phyloP scores from a whole-genome alignment of 2,888 invertebrate genomes.

The Chrysotoxum bicinctum region DNA sequence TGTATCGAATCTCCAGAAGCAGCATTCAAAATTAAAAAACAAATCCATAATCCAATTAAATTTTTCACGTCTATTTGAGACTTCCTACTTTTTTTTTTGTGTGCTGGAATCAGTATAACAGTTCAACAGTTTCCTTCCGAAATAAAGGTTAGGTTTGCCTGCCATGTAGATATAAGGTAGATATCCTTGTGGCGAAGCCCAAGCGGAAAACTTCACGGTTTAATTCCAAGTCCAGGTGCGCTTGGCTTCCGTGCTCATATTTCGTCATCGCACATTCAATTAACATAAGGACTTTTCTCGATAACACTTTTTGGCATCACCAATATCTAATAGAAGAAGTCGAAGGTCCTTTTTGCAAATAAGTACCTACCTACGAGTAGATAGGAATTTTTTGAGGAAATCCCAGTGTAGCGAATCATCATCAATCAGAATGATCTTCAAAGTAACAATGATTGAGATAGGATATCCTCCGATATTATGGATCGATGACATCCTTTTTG shows the following conservation, averaged over 20 bases:
- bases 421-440: conserved; percentile 63
- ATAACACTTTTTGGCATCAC: not conserved
- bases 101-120: not conserved
- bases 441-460: conserved; percentile 14
- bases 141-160: not conserved
- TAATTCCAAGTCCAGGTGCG: conserved; percentile 60
- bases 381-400: not conserved
- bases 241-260: not conserved
- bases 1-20: conserved; percentile 54
- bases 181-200: conserved; percentile 30
- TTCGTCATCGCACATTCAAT: conserved; percentile 6
- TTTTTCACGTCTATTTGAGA: conserved; percentile 68
- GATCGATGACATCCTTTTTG: conserved; percentile 60
- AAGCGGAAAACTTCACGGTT: conserved; percentile 56
- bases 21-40: conserved; percentile 68
- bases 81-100: conserved; percentile 22
- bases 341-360: conserved; percentile 14
- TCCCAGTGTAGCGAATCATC: conserved; percentile 46
- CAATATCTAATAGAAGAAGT: not conserved
- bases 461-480: conserved; percentile 44
- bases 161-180: not conserved
- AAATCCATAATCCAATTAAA: conserved; percentile 71
- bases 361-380: not conserved
- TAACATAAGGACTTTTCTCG: conserved; percentile 7
- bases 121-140: conserved; percentile 49